Evolutionary conservation across 2,888 invertebrate species (phyloP).

Genomic region (Ectemnius lituratus): DNA sequence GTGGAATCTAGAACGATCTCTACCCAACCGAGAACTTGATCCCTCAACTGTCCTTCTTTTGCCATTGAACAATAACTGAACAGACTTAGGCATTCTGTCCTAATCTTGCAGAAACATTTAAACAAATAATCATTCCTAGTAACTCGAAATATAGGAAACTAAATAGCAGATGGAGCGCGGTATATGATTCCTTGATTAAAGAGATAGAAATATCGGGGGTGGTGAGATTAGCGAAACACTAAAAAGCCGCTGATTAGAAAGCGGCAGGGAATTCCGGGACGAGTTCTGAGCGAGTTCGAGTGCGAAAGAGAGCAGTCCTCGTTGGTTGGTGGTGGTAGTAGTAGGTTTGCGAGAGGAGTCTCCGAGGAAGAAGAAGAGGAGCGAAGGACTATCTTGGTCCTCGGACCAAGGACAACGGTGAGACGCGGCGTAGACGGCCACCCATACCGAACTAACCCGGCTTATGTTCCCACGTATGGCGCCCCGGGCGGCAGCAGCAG

Average conservation of each 20-base stretch:
- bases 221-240: slow-evolving; percentile 31
- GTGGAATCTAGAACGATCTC: slow-evolving; percentile 23
- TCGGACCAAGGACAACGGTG: slow-evolving; percentile 71
- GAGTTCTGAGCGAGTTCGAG: slow-evolving; percentile 34
- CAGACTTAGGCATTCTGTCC: too few species aligned
- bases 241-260: slow-evolving; percentile 62
- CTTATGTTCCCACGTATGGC: slow-evolving; percentile 73
- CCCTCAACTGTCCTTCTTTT: neutral
- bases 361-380: slow-evolving; percentile 52
- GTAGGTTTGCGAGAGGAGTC: slow-evolving; percentile 12
- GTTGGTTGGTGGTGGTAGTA: neutral
- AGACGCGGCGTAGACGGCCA: slow-evolving; percentile 69
- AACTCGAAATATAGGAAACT: too few species aligned
- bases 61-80: neutral
- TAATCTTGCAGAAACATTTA: too few species aligned
- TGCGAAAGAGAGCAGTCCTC: slow-evolving; percentile 39
- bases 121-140: too few species aligned
- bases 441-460: slow-evolving; percentile 67
- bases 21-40: too few species aligned
- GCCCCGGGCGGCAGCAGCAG: slow-evolving; percentile 66
- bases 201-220: too few species aligned
- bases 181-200: too few species aligned
- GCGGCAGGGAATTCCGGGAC: slow-evolving; percentile 49
- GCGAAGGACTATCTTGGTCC: slow-evolving; percentile 61
- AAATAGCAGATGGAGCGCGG: too few species aligned